Evolutionary conservation across 2,797 vertebrate species (phyloP).

Genomic region (Mormyrus hasselquistii): DNA sequence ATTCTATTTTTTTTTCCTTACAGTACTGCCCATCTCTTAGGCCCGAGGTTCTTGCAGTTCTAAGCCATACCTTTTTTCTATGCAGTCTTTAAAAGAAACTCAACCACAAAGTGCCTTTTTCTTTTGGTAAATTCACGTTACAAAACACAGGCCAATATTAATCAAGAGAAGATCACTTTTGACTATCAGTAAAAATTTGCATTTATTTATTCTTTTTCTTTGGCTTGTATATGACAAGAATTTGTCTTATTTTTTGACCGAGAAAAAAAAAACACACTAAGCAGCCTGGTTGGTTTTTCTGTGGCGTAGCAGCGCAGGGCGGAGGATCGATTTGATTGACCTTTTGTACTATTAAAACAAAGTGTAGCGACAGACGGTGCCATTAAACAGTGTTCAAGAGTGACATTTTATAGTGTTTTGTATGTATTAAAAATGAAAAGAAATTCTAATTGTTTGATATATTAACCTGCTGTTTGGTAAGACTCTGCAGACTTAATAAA

Average conservation of each 20-base stretch:
- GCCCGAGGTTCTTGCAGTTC: background rate
- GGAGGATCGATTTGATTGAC: constrained; percentile 16
- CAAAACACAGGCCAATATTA: background rate
- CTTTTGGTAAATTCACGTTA: background rate
- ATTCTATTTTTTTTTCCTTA: constrained; percentile 9
- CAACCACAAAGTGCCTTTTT: constrained; percentile 5
- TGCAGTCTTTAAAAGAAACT: background rate
- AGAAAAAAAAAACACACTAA: constrained; percentile 20
- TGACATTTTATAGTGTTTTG: constrained; percentile 65
- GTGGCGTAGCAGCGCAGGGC: background rate
- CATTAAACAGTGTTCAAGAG: constrained; percentile 46
- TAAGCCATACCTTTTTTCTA: background rate
- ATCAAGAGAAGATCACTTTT: constrained; percentile 9
- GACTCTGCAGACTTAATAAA: constrained; percentile 63
- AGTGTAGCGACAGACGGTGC: constrained; percentile 33
- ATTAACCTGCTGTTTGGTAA: constrained; percentile 53
- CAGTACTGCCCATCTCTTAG: background rate
- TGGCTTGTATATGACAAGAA: constrained; percentile 53
- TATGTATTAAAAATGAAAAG: constrained; percentile 50
- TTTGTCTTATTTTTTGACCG: constrained; percentile 43
- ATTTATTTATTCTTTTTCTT: constrained; percentile 52
- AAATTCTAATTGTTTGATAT: constrained; percentile 52
- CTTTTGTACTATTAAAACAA: constrained; percentile 35
- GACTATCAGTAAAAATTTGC: constrained; percentile 23
- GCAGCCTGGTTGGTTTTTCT: constrained; percentile 1